Base-by-base conservation (phyloP, 2,797 vertebrate species). In the Denticeps clupeoides region DNA sequence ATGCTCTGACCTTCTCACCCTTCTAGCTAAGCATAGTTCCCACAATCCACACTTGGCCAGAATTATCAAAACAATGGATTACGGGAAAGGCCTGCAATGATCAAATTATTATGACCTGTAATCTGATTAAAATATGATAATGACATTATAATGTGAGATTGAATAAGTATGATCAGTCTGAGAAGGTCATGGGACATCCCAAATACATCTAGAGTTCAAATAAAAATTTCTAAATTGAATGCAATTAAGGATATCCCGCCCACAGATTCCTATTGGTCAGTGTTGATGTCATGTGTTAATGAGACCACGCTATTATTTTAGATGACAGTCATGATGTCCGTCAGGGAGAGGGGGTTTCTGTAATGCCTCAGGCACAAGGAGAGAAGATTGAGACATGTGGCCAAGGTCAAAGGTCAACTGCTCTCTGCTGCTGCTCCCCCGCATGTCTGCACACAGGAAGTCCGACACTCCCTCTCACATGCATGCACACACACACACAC, bases 321-420 rank as follows among this genome's bases (percentile, higher is more conserved):
- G n/a, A 32, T 32, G 31, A 32, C 6, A 6, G 7, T 15, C 31
- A 32, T 15, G 31, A 32, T 15, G 31, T 32, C 3, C 12, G 15
- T 5, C 31, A 15, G 12, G 5, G n/a, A 5, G 5, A 32, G 12
- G 31, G 31, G 6, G 13, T 32, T 32, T 32, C 31, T 31, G 31
- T 3, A 12, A 5, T 15, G 43, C 49, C 48, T 51, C 10, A 32
- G 42, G 48, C 49, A 33, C 31, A 43, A 47, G 40, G 51, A 57
- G 3, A 49, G 12, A 57, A 43, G 55, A 57, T 13, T 44, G 51
- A 43, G 31, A 41, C 49, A 58, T 58, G 38, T 52, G 45, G 45
- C 31, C 13, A n/a, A 3, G 28, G 45, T 52, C 43, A 51, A 12
- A 43, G 38, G 55, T 47, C 31, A 42, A 33, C 29, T 25, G 27